These are phyloP conservation scores for Mellivora capensis DNA, from an alignment of 2,113 vertebrate genomes.

Conservation along the genomic window DNA sequence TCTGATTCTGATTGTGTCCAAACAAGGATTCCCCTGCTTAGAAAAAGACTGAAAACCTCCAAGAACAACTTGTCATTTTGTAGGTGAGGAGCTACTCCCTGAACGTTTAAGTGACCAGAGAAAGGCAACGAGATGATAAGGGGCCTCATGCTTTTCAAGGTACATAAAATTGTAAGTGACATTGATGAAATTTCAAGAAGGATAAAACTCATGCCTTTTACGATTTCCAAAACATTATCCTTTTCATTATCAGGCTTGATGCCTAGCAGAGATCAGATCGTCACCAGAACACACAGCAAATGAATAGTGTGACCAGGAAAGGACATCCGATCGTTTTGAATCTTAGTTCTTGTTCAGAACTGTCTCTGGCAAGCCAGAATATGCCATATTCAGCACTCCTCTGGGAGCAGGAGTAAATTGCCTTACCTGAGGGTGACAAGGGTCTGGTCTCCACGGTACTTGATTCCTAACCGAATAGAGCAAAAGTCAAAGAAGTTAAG, in stretches of 20 bases:
- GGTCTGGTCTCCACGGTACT: background rate
- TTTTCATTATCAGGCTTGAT: background rate
- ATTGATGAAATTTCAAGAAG: background rate
- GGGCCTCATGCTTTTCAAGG: background rate
- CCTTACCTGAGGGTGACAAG: background rate
- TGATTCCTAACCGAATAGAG: background rate
- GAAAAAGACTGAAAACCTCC: background rate
- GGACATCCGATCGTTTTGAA: background rate
- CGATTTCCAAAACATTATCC: background rate
- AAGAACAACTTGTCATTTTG: background rate
- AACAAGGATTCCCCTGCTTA: background rate
- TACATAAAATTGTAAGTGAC: background rate
- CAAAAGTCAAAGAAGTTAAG: background rate
- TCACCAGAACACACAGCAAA: background rate
- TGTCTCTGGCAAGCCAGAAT: background rate
- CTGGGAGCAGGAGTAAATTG: background rate
- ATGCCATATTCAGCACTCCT: background rate
- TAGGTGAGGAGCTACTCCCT: background rate
- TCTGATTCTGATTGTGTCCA: background rate
- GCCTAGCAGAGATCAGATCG: background rate
- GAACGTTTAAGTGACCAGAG: background rate
- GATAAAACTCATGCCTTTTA: background rate
- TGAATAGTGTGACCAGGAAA: background rate
- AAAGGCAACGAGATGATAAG: background rate
- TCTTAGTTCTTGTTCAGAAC: background rate